phyloP scores from a whole-genome alignment of 1,140 invertebrate species.

The Meloidogyne floridensis region DNA sequence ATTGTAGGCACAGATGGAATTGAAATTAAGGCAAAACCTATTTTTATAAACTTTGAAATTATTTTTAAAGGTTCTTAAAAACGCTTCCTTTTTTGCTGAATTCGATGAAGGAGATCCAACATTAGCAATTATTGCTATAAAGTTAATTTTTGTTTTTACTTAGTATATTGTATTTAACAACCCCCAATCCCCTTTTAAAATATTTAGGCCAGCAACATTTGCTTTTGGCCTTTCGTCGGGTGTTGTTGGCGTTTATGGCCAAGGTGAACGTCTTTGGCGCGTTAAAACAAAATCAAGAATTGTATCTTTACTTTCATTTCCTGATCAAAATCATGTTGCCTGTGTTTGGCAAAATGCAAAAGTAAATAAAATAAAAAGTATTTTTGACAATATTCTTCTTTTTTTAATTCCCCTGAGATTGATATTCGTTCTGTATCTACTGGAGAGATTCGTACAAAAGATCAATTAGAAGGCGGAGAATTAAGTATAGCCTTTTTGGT shows the following conservation, averaged over 20 bases:
- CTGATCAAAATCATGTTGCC: constrained; percentile 32
- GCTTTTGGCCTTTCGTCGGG: constrained; percentile 50
- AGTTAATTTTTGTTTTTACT: neutral
- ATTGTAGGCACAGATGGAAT: constrained; percentile 51
- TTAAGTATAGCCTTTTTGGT: constrained; percentile 42
- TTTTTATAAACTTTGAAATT: neutral
- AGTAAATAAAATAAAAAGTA: constrained; percentile 29
- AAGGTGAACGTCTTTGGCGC: constrained; percentile 48
- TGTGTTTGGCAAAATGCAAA: constrained; percentile 56
- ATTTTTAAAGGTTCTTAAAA: constrained; percentile 42
- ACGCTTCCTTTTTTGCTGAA: constrained; percentile 44
- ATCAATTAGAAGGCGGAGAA: constrained; percentile 47
- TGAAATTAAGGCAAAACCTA: constrained; percentile 43
- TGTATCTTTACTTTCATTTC: constrained; percentile 44
- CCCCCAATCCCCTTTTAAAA: neutral
- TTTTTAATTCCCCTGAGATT: constrained; percentile 28
- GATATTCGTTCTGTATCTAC: constrained; percentile 41
- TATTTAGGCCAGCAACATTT: constrained; percentile 32
- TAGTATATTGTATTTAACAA: neutral
- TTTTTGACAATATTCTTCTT: neutral
- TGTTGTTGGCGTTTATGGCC: constrained; percentile 49
- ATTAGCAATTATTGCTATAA: constrained; percentile 36
- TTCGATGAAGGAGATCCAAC: constrained; percentile 51
- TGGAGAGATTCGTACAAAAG: constrained; percentile 50
- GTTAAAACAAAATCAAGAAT: constrained; percentile 54